A percentile compares a stretch with the other conserved stretches of the same genome.
Evolutionary conservation across 30 jellyfish, hydroid and myxozoan species (phyloP).

Genomic region (Aurelia coerulea): DNA sequence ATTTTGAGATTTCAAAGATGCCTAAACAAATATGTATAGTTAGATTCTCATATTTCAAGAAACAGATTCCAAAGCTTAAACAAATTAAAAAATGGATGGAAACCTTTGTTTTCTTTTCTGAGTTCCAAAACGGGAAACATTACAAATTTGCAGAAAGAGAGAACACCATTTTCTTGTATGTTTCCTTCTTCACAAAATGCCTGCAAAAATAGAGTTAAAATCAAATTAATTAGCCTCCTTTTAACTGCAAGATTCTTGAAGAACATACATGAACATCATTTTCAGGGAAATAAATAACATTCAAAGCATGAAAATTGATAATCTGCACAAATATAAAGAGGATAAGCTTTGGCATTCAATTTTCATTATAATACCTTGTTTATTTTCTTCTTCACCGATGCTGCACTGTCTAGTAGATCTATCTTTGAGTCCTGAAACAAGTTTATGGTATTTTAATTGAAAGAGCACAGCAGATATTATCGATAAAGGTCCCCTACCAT

Average conservation of each 20-base stretch:
- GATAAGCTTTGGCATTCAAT: no score
- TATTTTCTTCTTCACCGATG: constrained; percentile 89
- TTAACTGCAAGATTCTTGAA: no score
- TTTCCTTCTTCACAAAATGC: constrained; percentile 99
- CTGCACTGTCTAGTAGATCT: constrained; percentile 94
- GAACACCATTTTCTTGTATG: constrained; percentile 89
- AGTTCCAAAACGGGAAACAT: constrained; percentile 90
- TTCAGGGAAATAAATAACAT: no score
- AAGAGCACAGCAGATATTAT: neutral
- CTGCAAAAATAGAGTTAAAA: constrained; percentile 29
- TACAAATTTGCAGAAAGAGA: constrained; percentile 91
- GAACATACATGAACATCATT: no score
- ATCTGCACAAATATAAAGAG: no score
- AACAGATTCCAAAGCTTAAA: no score
- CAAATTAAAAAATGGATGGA: no score
- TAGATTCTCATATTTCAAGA: no score
- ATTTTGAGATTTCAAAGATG: no score
- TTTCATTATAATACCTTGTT: constrained; percentile 61
- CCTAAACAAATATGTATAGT: no score
- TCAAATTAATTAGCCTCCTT: no score
- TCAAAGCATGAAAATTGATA: no score
- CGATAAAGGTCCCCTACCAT: neutral
- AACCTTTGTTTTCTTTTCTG: constrained; percentile 66
- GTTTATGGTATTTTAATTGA: neutral
- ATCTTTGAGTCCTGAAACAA: constrained; percentile 93